A percentile compares a stretch with the other conserved stretches of the same genome.
Evolutionary conservation across 1,140 invertebrate species (phyloP).

Genomic region (Heliconius himera): DNA sequence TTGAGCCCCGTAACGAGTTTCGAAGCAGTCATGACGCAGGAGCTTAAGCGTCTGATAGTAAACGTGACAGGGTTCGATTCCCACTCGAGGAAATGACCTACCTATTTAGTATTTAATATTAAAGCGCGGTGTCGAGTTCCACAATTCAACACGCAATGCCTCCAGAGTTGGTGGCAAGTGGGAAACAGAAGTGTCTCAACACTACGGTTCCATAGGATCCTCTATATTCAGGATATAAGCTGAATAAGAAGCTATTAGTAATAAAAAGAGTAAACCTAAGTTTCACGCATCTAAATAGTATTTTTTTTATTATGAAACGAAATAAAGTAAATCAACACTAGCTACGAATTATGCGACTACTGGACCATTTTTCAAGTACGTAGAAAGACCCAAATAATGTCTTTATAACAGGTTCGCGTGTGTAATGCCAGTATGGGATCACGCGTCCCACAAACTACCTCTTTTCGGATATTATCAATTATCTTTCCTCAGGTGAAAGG

Average conservation of each 20-base stretch:
- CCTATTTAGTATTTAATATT: background rate
- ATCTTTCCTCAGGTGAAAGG: conserved; percentile 29
- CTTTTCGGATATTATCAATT: conserved; percentile 48
- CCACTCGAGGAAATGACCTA: background rate
- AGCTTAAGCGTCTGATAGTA: too few relatives aligned
- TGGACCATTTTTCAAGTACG: conserved; percentile 46
- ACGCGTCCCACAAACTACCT: conserved; percentile 38
- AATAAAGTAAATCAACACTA: conserved; percentile 14
- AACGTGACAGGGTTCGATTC: background rate
- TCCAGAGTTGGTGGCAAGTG: background rate
- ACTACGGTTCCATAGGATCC: too few relatives aligned
- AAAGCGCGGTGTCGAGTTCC: background rate
- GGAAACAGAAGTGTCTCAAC: too few relatives aligned
- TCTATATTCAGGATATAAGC: too few relatives aligned
- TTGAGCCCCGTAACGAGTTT: too few relatives aligned
- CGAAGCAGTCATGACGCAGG: too few relatives aligned
- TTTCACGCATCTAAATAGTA: background rate
- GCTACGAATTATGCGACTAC: conserved; percentile 40
- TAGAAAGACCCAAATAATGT: conserved; percentile 59
- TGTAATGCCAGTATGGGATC: conserved; percentile 43
- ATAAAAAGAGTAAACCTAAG: too few relatives aligned
- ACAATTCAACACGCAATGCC: background rate
- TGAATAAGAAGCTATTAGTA: too few relatives aligned
- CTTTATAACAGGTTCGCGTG: conserved; percentile 71
- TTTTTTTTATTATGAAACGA: background rate